These are phyloP conservation scores for Acromyrmex heyeri DNA, from an alignment of 1,140 invertebrate genomes.

Conservation along the genomic window DNA sequence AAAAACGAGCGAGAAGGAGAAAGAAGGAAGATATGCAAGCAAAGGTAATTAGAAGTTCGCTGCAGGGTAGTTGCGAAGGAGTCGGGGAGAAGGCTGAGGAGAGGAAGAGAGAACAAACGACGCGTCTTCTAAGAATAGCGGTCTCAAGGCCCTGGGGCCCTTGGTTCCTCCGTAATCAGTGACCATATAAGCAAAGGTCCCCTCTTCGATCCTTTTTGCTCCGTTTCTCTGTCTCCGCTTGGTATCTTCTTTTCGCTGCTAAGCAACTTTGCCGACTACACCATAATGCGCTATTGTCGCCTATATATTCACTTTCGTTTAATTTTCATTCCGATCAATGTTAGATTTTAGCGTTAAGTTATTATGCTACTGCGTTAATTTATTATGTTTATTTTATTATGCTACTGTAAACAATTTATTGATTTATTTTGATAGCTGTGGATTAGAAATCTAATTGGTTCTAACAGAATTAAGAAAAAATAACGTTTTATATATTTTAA, in stretches of 20 bases:
- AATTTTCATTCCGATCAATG: slow-evolving; percentile 33
- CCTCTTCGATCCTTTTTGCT: slow-evolving; percentile 46
- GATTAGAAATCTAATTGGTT: background rate
- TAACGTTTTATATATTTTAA: background rate
- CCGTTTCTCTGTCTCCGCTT: slow-evolving; percentile 50
- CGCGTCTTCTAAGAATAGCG: slow-evolving; percentile 79
- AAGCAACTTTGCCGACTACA: slow-evolving; percentile 61
- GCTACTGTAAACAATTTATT: background rate
- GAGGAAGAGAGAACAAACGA: slow-evolving; percentile 53
- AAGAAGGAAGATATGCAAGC: slow-evolving; percentile 72
- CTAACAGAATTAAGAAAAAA: background rate
- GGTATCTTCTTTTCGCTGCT: slow-evolving; percentile 63
- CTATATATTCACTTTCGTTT: slow-evolving; percentile 44
- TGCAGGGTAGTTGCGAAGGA: slow-evolving; percentile 65
- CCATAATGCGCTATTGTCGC: slow-evolving; percentile 53
- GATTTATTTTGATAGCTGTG: background rate
- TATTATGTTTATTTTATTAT: background rate
- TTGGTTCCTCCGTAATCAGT: slow-evolving; percentile 76
- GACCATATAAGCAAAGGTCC: slow-evolving; percentile 75
- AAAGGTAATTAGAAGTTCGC: slow-evolving; percentile 80
- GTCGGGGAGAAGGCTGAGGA: slow-evolving; percentile 36
- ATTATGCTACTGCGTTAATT: background rate
- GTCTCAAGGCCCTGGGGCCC: slow-evolving; percentile 77
- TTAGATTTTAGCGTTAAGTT: background rate
- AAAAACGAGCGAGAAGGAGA: slow-evolving; percentile 62